Evolutionary conservation across 2,888 invertebrate species (phyloP).

Genomic region (Teleogryllus oceanicus): DNA sequence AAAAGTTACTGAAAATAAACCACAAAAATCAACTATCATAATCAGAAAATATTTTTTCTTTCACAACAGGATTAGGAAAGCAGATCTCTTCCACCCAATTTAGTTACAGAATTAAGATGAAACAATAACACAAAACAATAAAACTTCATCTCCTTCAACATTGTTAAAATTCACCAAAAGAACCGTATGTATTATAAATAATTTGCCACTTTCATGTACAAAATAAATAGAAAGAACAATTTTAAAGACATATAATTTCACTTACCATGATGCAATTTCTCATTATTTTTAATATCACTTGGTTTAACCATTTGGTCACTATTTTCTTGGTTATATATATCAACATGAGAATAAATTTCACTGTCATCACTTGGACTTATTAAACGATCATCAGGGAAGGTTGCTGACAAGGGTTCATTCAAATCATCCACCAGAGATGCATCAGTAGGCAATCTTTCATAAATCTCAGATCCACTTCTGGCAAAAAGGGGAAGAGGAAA

Average conservation of each 20-base stretch:
- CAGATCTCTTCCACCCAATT: no score
- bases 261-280: constrained; percentile 56
- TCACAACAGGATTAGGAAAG: no score
- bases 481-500: constrained; percentile 37
- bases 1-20: no score
- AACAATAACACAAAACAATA: no score
- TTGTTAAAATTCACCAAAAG: no score
- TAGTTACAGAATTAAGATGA: no score
- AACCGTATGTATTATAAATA: no score
- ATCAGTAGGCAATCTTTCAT: constrained; percentile 60
- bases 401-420: constrained; percentile 47
- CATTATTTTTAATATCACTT: constrained; percentile 48
- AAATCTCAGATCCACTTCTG: constrained; percentile 63
- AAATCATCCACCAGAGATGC: constrained; percentile 46
- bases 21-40: no score
- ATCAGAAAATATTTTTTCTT: no score
- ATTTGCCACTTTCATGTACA: no score
- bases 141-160: no score
- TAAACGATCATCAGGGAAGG: constrained; percentile 53
- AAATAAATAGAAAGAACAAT: no score
- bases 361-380: constrained; percentile 64
- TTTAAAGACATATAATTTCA: not conserved
- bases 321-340: constrained; percentile 59
- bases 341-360: constrained; percentile 62
- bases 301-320: constrained; percentile 51